These are phyloP conservation scores for Urechis unicinctus DNA, from an alignment of 2,888 invertebrate genomes.

Conservation along the genomic window DNA sequence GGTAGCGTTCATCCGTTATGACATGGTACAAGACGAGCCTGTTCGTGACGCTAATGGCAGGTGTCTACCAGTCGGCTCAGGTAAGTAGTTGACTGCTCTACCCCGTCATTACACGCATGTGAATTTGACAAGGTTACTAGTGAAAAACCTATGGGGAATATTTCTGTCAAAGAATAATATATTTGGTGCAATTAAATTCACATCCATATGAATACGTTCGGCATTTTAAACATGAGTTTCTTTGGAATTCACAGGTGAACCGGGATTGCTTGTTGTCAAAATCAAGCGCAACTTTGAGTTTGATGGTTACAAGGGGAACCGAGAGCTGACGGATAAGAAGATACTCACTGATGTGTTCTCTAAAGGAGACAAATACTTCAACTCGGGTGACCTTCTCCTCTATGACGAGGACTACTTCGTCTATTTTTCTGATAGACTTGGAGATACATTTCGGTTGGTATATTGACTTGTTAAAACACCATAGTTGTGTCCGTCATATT, in stretches of 20 bases:
- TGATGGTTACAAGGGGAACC: slow-evolving; percentile 73
- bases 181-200: too few species aligned
- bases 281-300: slow-evolving; percentile 57
- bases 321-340: slow-evolving; percentile 83
- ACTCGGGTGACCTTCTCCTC: slow-evolving; percentile 33
- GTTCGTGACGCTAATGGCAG: not conserved
- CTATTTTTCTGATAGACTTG: slow-evolving; percentile 37
- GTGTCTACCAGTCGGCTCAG: not conserved
- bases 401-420: slow-evolving; percentile 32
- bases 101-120: too few species aligned
- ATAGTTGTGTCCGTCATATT: too few species aligned
- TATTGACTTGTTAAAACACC: too few species aligned
- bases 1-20: not conserved
- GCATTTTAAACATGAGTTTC: too few species aligned
- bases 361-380: slow-evolving; percentile 64
- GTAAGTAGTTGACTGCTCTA: not conserved
- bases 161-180: too few species aligned
- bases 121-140: too few species aligned
- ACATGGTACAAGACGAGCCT: not conserved
- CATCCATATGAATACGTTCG: too few species aligned
- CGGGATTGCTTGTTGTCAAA: slow-evolving; percentile 29
- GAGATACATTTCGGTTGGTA: slow-evolving; percentile 45
- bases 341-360: slow-evolving; percentile 77
- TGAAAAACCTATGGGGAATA: too few species aligned
- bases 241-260: too few species aligned